Conservation (phyloP, 2,797 vertebrate species). For the Alectoris magna region DNA sequence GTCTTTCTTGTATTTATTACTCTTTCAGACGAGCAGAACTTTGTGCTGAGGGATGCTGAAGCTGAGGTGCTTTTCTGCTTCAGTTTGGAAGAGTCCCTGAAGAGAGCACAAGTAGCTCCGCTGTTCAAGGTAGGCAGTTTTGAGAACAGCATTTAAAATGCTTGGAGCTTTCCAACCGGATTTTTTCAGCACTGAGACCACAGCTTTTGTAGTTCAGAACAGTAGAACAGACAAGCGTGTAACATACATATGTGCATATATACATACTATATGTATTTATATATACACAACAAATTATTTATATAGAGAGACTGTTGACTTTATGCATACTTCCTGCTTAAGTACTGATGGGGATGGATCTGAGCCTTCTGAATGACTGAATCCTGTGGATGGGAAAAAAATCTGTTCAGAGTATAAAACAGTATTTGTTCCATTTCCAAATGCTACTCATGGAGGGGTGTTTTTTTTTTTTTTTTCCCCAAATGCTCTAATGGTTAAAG, state of each 20-base stretch:
- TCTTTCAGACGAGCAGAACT: constrained; percentile 89
- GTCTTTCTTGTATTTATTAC: not conserved
- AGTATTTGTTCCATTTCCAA: not conserved
- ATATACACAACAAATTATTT: too few relatives aligned
- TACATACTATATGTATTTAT: too few relatives aligned
- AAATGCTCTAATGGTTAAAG: not conserved
- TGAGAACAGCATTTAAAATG: not conserved
- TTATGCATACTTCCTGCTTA: not conserved
- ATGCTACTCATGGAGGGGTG: accelerated
- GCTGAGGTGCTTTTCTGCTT: constrained; percentile 96
- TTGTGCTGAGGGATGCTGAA: constrained; percentile 91
- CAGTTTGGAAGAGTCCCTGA: constrained; percentile 94
- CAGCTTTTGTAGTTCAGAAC: not conserved
- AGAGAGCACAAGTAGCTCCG: constrained; percentile 87
- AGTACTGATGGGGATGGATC: not conserved
- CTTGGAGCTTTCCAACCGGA: not conserved
- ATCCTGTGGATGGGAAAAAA: not conserved
- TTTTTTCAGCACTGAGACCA: not conserved
- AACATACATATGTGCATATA: not conserved
- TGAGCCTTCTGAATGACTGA: not conserved
- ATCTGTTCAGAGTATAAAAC: not conserved
- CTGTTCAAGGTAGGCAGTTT: constrained; percentile 90
- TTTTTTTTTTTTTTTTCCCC: accelerated
- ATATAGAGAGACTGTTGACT: not conserved
- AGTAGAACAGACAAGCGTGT: not conserved